Evolutionary conservation across 2,888 invertebrate species (phyloP).

Genomic region (Spialia ferax): DNA sequence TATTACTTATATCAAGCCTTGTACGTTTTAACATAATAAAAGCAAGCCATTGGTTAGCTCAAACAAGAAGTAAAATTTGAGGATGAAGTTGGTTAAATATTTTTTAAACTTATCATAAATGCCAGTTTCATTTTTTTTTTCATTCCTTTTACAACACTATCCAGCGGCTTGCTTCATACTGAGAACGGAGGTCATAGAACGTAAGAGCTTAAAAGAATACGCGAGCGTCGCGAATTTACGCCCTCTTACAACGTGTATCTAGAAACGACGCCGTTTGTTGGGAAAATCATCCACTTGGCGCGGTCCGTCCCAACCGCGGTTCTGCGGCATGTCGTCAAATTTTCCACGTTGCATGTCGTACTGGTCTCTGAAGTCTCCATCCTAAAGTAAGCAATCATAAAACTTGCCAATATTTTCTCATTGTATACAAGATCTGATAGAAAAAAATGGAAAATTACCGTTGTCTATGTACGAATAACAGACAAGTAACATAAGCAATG

Average conservation of each 20-base stretch:
- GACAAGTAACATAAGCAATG: background rate
- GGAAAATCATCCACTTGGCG: constrained; percentile 88
- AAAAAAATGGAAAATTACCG: constrained; percentile 11
- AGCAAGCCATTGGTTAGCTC: constrained; percentile 40
- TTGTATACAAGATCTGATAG: constrained; percentile 43
- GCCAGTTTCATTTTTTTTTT: background rate
- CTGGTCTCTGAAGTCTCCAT: constrained; percentile 85
- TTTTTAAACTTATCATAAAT: background rate
- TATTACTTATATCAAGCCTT: constrained; percentile 21
- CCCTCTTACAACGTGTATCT: constrained; percentile 52
- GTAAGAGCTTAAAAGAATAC: constrained; percentile 5
- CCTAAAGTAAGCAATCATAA: constrained; percentile 84
- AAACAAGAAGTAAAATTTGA: constrained; percentile 35
- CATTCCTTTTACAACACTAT: constrained; percentile 35
- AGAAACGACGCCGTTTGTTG: constrained; percentile 89
- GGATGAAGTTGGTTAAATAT: background rate
- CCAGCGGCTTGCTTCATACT: constrained; percentile 34
- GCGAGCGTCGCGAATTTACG: constrained; percentile 15
- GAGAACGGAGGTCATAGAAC: constrained; percentile 11
- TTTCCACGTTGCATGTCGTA: constrained; percentile 79
- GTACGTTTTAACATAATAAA: constrained; percentile 25
- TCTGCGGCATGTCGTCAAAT: constrained; percentile 81
- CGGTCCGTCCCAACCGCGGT: constrained; percentile 85
- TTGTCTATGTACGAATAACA: background rate
- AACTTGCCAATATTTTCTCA: constrained; percentile 76